A percentile compares a stretch with the other conserved stretches of the same genome.
These are phyloP conservation scores for Eleutherodactylus coqui DNA, from an alignment of 2,797 vertebrate genomes.

Conservation along the genomic window DNA sequence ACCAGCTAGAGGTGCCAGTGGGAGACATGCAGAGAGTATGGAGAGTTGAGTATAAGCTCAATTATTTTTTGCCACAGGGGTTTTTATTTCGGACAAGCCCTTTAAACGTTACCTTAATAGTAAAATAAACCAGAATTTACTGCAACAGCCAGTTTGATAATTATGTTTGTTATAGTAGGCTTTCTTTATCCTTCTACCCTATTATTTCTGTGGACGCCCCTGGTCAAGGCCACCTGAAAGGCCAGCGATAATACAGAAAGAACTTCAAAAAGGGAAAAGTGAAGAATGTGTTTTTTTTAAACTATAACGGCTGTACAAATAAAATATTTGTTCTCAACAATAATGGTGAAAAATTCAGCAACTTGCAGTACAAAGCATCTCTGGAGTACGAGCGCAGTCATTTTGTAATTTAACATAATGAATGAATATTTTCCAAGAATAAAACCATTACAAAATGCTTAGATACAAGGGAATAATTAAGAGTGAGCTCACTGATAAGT, in stretches of 20 bases:
- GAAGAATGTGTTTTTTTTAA: not conserved
- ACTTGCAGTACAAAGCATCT: not conserved
- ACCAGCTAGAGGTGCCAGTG: too few relatives aligned
- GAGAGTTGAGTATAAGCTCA: too few relatives aligned
- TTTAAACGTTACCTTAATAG: too few relatives aligned
- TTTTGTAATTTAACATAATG: not conserved
- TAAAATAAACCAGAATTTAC: too few relatives aligned
- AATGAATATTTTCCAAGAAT: conserved; percentile 5
- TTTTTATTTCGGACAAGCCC: too few relatives aligned
- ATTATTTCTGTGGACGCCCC: not conserved
- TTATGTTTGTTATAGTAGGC: too few relatives aligned
- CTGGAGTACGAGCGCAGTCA: not conserved
- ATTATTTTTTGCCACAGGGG: too few relatives aligned
- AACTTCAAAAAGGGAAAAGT: not conserved
- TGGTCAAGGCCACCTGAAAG: not conserved
- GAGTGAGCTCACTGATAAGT: conserved; percentile 24
- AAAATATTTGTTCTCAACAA: not conserved
- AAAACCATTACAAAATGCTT: not conserved
- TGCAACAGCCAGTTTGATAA: too few relatives aligned
- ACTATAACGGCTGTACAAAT: not conserved
- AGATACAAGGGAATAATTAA: conserved; percentile 22
- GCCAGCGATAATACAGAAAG: not conserved
- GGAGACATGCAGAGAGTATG: too few relatives aligned
- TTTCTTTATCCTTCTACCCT: not conserved
- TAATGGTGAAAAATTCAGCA: not conserved